Percentiles rank a stretch among this genome's conserved stretches.
phyloP scores from a whole-genome alignment of 1,140 invertebrate species.

The Drosophila ironensis region DNA sequence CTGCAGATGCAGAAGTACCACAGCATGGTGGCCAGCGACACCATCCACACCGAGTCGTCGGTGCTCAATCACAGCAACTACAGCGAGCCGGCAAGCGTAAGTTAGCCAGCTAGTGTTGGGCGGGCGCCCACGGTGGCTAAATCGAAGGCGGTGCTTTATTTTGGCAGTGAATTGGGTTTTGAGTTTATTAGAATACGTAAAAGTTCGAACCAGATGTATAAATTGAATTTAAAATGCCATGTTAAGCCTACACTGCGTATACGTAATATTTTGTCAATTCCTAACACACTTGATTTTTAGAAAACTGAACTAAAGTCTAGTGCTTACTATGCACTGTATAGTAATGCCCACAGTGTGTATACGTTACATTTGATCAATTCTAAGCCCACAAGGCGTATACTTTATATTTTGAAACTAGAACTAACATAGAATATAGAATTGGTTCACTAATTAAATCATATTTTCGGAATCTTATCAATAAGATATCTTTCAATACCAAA shows the following conservation, averaged over 20 bases:
- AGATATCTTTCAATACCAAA: not conserved
- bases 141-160: not conserved
- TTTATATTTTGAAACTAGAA: too few species aligned
- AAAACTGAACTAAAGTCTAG: too few species aligned
- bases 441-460: too few species aligned
- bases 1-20: constrained; percentile 58
- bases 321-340: too few species aligned
- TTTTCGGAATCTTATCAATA: too few species aligned
- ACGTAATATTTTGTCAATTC: not conserved
- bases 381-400: too few species aligned
- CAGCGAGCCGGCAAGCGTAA: constrained; percentile 79
- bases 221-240: too few species aligned
- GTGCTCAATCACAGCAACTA: constrained; percentile 73
- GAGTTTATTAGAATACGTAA: not conserved
- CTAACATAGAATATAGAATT: too few species aligned
- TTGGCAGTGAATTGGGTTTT: not conserved
- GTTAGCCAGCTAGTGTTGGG: constrained; percentile 42
- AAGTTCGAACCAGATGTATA: too few species aligned
- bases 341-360: not conserved
- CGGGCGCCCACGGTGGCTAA: constrained; percentile 2
- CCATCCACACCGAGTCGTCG: constrained; percentile 72
- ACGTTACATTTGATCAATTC: not conserved
- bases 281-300: too few species aligned
- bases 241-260: not conserved
- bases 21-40: constrained; percentile 74